Evolutionary conservation across 2,113 vertebrate genomes (phyloP), one percentile per base, ranked within the genome.

Genomic region (Xenopus laevis): DNA sequence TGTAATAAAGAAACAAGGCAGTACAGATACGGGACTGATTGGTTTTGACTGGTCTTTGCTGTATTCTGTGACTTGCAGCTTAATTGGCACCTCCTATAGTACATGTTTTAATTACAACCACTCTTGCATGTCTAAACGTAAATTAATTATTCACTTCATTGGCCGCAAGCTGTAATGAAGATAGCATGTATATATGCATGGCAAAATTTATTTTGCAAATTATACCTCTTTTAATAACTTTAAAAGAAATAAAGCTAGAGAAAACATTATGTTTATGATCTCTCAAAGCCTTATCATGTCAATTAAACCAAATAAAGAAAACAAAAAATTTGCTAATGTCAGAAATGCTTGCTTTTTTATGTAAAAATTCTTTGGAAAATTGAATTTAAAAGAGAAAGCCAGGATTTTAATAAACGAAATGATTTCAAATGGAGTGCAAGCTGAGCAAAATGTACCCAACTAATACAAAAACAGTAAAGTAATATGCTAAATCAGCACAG

Each of bases 31-130:
- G 77, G 79, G 78, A 78, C 84, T 71, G 33, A 69, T 79, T 89
- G 79, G 65, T 79, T 72, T 81, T 71, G 74, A 82, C 70, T 81
- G 83, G 85, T 74, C 82, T 86, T 80, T 45, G 84, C 77, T 83
- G 84, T 82, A 40, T 83, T 80, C 86, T 91, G 89, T 90, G 89
- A 92, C 87, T 89, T 89, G 90, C 83, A 93, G 86, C 74, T 89
- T 91, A 92, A 91, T 89, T 84, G 83, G 66, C 78, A 82, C 82
- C 82, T 27, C 23, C 23, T 77, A 20, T 80, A 73, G 84, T 80
- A 65, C 78, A 79, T 73, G 81, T 73, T 61, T 80, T 87, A 84
- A 87, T 88, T 84, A 85, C 83, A 89, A 79, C 63, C 79, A 71
- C 82, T 83, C 82, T 87, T 83, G 82, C 83, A 74, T 70, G 80